These are phyloP conservation scores for Heliornis fulica DNA, from an alignment of 2,113 vertebrate species.

Conservation along the genomic window DNA sequence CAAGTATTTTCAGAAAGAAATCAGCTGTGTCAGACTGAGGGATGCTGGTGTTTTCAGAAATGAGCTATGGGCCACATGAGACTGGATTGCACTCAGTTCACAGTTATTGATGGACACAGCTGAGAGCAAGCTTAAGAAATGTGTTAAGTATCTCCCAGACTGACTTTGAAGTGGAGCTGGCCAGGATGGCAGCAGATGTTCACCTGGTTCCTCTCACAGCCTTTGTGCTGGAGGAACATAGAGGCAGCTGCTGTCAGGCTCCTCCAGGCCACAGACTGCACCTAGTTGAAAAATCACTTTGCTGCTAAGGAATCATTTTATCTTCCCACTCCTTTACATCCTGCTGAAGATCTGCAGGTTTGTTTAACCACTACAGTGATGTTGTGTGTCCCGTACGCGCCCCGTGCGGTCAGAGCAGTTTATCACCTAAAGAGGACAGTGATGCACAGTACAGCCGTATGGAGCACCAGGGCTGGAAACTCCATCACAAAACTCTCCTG, in stretches of 20 bases:
- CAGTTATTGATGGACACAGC: not conserved
- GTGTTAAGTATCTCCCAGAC: not conserved
- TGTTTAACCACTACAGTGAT: not conserved
- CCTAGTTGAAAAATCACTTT: not conserved
- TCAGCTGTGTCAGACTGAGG: not conserved
- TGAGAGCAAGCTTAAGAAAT: not conserved
- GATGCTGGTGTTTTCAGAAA: not conserved
- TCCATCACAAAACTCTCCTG: not conserved
- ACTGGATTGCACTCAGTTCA: not conserved
- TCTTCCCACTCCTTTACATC: not conserved
- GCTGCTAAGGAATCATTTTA: not conserved
- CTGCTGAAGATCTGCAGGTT: not conserved
- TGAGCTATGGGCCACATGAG: not conserved
- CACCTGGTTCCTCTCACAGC: not conserved
- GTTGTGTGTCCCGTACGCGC: not conserved
- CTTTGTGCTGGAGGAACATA: rapidly evolving
- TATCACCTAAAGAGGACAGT: not conserved
- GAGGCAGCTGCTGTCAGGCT: not conserved
- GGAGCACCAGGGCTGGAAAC: not conserved
- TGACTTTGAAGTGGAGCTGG: not conserved
- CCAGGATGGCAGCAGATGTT: not conserved
- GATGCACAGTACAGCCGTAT: rapidly evolving
- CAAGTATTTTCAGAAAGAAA: not conserved
- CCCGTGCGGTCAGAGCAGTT: rapidly evolving
- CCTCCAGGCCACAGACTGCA: not conserved